Evolutionary conservation across 2,888 invertebrate species (phyloP), one percentile per base, ranked within the genome.

Genomic region (Drosophila infuscata): DNA sequence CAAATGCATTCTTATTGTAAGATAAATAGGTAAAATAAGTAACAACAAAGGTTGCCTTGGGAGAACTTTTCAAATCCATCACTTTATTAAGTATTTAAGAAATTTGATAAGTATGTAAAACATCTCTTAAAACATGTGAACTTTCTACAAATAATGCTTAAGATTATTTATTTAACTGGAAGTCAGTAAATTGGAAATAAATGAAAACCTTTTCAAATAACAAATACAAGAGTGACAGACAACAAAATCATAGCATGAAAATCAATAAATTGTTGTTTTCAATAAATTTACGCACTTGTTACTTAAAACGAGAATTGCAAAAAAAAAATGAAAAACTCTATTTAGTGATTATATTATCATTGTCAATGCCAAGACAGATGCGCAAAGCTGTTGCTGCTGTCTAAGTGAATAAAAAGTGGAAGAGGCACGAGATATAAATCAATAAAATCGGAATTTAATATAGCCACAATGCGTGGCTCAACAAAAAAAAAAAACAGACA

Each of bases 401-500:
- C 70, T 66, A 77, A 77, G 68, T 74, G 74, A 77, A 78, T 68
- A 81, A 74, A 70, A 78, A 77, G 60, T 30, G 11, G 53, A 58
- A 70, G 81, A 60, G 29, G 62, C 51, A 25, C 29, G 41, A 52
- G 63, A 76, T 69, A 76, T 76, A 82, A 89, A 86, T 86, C 85
- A 82, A 86, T 86, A 86, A 81, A 72, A 80, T 74, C 68, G 88
- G 85, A 86, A 86, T 86, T 89, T 86, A 89, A 89, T 89, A 88
- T 74, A 74, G 73, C 83, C 80, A 67, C 83, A 85, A 74, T 53
- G 67, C 68, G 70, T 70, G 79, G 53, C 49, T 41, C 49, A 52
- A n/a, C 43, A 59, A 66, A 43, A 35, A 72, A 65, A 60, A 17
- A 36, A 53, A 36, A 25, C 25, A 1, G 30, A 36, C 33, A 67